Evolutionary conservation across 2,888 invertebrate species (phyloP).

Genomic region (Euclidia mi): DNA sequence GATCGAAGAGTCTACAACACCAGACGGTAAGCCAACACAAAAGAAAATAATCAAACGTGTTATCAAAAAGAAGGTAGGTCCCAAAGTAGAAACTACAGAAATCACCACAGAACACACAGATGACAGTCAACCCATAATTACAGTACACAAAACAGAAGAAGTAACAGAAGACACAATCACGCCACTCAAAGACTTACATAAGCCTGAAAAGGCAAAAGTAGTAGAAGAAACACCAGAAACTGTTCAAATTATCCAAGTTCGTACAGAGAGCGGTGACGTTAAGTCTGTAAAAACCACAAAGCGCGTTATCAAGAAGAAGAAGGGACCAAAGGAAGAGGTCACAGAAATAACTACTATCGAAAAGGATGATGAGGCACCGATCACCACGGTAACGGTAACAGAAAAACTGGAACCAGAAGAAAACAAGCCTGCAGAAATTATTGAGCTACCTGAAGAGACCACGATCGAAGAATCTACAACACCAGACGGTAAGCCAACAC

Average conservation of each 20-base stretch:
- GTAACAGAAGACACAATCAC: no score
- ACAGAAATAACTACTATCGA: constrained; percentile 5
- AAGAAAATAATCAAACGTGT: constrained; percentile 47
- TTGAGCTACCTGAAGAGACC: constrained; percentile 13
- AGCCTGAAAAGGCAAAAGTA: no score
- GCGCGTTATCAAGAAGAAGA: constrained; percentile 1
- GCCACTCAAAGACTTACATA: no score
- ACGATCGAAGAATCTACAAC: background rate
- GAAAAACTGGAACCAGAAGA: constrained; percentile 44
- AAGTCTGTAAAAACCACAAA: constrained; percentile 43
- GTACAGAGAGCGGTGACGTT: constrained; percentile 54
- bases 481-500: constrained; percentile 20
- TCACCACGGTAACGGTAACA: background rate
- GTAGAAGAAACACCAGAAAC: no score
- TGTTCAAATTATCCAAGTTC: no score
- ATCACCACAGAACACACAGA: constrained; percentile 45
- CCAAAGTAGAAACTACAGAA: constrained; percentile 30
- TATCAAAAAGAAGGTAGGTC: constrained; percentile 65
- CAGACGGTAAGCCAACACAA: constrained; percentile 62
- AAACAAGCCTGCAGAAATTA: background rate
- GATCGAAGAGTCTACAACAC: constrained; percentile 31
- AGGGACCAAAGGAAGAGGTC: background rate
- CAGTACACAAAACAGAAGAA: constrained; percentile 51
- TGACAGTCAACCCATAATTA: constrained; percentile 34
- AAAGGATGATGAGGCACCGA: constrained; percentile 2